phyloP scores from a whole-genome alignment of 2,888 invertebrate species.

The Himalopsyche anomala region DNA sequence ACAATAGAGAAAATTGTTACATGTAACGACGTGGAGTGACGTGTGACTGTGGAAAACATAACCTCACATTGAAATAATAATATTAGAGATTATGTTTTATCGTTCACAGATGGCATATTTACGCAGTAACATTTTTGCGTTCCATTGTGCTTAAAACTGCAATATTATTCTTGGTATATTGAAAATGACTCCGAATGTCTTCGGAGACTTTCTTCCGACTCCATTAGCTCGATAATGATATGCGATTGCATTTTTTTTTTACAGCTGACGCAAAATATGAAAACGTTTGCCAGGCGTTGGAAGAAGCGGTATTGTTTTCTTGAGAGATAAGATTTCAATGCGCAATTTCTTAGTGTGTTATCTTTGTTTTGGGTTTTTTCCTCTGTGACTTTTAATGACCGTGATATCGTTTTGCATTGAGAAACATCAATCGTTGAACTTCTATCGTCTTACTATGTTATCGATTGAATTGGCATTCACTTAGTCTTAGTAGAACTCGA shows the following conservation, averaged over 20 bases:
- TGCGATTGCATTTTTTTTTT: slow-evolving; percentile 9
- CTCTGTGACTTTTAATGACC: background rate
- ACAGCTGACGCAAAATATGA: background rate
- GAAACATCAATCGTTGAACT: too few species aligned
- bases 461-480: too few species aligned
- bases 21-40: background rate
- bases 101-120: background rate
- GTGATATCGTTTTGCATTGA: too few species aligned
- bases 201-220: background rate
- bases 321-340: background rate
- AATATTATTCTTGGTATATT: background rate
- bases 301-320: background rate
- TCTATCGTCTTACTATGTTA: too few species aligned
- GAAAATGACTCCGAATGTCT: background rate
- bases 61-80: background rate
- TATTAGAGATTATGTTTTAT: background rate
- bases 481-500: too few species aligned
- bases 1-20: slow-evolving; percentile 8
- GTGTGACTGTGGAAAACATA: background rate
- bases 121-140: background rate
- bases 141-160: background rate
- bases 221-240: background rate
- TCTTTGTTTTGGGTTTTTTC: background rate
- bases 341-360: background rate
- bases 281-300: background rate